These are phyloP conservation scores for Ophion slaviceki DNA, from an alignment of 2,888 invertebrate species.

Conservation along the genomic window DNA sequence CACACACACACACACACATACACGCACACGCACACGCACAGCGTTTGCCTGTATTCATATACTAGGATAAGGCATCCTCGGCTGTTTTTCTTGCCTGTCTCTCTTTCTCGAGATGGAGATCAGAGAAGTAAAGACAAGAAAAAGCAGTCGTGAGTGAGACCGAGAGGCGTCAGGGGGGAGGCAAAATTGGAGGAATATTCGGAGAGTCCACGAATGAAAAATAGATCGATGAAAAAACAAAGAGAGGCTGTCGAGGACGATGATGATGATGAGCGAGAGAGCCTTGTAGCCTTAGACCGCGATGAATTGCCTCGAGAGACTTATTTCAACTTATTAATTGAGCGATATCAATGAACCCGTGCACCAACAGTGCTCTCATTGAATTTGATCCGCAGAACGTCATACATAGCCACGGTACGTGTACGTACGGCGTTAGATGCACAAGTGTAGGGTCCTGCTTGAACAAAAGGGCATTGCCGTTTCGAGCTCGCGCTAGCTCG, in stretches of 20 bases:
- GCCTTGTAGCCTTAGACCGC: conserved; percentile 70
- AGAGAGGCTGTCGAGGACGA: conserved; percentile 2
- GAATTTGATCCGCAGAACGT: conserved; percentile 74
- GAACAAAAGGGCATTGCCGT: neutral
- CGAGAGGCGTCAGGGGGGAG: neutral
- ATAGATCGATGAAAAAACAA: conserved; percentile 13
- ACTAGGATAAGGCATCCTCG: neutral
- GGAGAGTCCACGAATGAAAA: conserved; percentile 12
- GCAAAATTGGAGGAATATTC: neutral
- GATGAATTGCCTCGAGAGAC: conserved; percentile 62
- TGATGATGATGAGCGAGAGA: conserved; percentile 25
- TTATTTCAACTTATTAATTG: conserved; percentile 82
- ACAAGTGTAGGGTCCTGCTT: too few species aligned
- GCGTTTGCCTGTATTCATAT: neutral
- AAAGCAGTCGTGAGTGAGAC: neutral
- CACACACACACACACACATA: too few species aligned
- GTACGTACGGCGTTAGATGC: too few species aligned
- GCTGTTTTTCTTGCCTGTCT: neutral
- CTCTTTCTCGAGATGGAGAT: neutral
- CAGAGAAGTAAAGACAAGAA: too few species aligned
- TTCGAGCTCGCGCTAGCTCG: neutral
- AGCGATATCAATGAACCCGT: conserved; percentile 82
- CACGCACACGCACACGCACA: too few species aligned
- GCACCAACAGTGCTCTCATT: conserved; percentile 81
- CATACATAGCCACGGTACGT: conserved; percentile 50